Conservation (phyloP, 2,797 vertebrate genomes). For the Melanotaenia pygmaea region DNA sequence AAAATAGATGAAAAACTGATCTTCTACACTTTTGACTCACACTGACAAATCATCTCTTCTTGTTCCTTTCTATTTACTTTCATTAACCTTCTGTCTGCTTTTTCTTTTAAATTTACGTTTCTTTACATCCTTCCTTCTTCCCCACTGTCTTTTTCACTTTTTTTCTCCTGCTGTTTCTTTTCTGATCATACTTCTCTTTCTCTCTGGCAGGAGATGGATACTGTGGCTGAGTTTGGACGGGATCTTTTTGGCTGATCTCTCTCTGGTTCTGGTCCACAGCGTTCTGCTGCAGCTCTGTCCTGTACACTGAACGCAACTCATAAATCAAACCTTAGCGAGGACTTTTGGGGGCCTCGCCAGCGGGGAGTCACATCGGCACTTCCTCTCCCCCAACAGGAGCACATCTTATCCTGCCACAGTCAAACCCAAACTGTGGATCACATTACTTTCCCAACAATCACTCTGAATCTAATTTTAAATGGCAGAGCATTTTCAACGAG, state of each 20-base stretch:
- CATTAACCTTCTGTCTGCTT: neutral
- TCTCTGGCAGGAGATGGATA: constrained; percentile 31
- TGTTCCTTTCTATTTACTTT: constrained; percentile 6
- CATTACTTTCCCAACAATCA: neutral
- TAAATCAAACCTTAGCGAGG: constrained; percentile 68
- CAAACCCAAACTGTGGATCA: constrained; percentile 12
- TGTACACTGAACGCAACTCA: constrained; percentile 48
- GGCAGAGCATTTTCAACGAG: neutral
- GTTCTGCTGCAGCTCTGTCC: constrained; percentile 51
- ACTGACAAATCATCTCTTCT: constrained; percentile 12
- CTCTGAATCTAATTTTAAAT: neutral
- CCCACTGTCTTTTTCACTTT: too few species aligned
- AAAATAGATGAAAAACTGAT: constrained; percentile 63
- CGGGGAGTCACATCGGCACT: constrained; percentile 41
- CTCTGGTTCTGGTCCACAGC: constrained; percentile 47
- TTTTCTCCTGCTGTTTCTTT: constrained; percentile 4
- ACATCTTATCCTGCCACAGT: neutral
- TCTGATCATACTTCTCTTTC: neutral
- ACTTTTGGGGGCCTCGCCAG: constrained; percentile 33
- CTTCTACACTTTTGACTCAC: constrained; percentile 28
- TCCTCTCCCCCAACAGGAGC: constrained; percentile 4
- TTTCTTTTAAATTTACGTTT: constrained; percentile 6
- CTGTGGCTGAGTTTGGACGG: constrained; percentile 35
- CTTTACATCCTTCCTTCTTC: neutral
- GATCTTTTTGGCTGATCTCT: constrained; percentile 60